These are phyloP conservation scores for Coregonus suidteri DNA, from an alignment of 2,797 vertebrate species.

Conservation along the genomic window DNA sequence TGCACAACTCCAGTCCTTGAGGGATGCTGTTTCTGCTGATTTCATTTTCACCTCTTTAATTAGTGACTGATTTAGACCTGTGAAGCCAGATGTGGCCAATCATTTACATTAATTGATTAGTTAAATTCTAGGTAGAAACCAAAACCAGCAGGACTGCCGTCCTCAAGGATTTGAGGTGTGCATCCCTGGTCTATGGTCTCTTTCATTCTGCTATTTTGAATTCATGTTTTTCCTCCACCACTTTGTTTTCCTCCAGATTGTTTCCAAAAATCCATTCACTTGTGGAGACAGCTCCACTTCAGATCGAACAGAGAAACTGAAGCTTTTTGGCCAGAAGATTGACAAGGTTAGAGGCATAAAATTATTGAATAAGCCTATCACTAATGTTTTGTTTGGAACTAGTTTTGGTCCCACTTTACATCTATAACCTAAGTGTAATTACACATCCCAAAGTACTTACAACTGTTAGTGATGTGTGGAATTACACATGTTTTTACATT, in stretches of 20 bases:
- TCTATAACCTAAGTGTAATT: not conserved
- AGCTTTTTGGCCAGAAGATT: conserved; percentile 81
- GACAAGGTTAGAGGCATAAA: conserved; percentile 71
- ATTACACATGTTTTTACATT: not conserved
- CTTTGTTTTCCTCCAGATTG: conserved; percentile 60
- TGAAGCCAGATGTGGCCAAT: too few species aligned
- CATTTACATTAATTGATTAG: not conserved
- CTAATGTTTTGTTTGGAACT: not conserved
- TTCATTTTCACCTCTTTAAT: too few species aligned
- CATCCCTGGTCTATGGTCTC: not conserved
- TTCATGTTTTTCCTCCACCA: not conserved
- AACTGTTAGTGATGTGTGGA: too few species aligned
- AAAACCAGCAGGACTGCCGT: not conserved
- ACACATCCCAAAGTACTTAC: not conserved
- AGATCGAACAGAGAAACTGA: conserved; percentile 73
- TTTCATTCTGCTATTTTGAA: not conserved
- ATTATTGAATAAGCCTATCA: not conserved
- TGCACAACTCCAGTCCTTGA: too few species aligned
- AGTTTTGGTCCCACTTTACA: not conserved
- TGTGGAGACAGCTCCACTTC: conserved; percentile 83
- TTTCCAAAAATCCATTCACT: conserved; percentile 89
- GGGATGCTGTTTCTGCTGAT: too few species aligned
- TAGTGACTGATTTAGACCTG: too few species aligned
- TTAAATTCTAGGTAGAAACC: not conserved
- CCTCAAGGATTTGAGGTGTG: not conserved